Conservation (phyloP, 2,797 vertebrate genomes). For the Channa striata region DNA sequence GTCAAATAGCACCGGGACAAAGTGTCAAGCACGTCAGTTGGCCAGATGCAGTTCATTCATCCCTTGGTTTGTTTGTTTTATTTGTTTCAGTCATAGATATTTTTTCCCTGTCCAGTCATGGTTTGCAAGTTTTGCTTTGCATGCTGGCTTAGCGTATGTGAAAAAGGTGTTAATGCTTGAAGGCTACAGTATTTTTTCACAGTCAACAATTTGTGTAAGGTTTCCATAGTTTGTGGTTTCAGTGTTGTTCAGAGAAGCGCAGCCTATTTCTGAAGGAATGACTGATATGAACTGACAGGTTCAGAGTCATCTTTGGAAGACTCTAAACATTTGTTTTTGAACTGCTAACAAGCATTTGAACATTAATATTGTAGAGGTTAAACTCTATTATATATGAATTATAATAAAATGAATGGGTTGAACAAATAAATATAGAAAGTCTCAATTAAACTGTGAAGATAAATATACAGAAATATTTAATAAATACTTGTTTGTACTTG, state of each 20-base stretch:
- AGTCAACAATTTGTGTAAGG: background rate
- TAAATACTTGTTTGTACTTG: no score
- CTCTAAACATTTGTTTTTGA: background rate
- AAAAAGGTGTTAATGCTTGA: background rate
- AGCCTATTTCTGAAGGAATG: background rate
- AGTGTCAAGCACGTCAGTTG: background rate
- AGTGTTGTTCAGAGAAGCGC: background rate
- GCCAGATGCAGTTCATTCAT: constrained; percentile 1
- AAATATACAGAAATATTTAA: no score
- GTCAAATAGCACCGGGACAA: background rate
- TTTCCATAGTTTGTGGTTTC: background rate
- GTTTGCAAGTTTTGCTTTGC: constrained; percentile 1
- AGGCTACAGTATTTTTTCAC: background rate
- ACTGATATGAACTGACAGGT: background rate
- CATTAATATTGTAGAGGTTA: background rate
- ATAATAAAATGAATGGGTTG: background rate
- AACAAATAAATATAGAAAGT: background rate
- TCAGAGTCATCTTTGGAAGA: background rate
- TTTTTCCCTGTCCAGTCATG: background rate
- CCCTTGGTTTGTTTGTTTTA: constrained; percentile 6
- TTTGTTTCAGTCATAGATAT: constrained; percentile 4
- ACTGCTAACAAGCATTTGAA: background rate
- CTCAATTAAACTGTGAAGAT: no score
- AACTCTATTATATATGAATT: background rate
- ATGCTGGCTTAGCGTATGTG: constrained; percentile 9